Evolutionary conservation across 2,888 invertebrate genomes (phyloP), one percentile per base, ranked within the genome.

Genomic region (Corbicula japonica): DNA sequence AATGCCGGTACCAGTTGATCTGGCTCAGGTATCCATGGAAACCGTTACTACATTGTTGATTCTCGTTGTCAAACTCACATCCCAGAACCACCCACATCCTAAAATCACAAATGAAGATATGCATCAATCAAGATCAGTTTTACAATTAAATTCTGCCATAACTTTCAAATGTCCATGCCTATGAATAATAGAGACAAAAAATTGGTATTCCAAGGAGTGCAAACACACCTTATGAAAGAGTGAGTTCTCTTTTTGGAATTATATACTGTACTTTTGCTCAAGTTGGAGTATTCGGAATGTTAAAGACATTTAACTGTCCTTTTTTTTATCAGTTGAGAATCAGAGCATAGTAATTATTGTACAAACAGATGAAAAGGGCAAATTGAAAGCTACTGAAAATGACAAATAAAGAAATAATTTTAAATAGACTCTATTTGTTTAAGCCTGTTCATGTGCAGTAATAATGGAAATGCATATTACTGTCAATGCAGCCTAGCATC

Each of bases 11-110:
- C 41, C 87, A 73, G 56, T 87, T 86, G 18, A 90, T 72, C 74
- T 88, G 88, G 63, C 89, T 90, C 44, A 91, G 54, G 77, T 85
- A 88, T 6, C 91, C 90, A 54, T 83, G 79, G 72, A 90, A 91
- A 26, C 87, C 89, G 32, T 83, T 34, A 12, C 69, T 74, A 32
- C 68, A 66, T 38, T 44, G n/a, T n/a, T n/a, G 74, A 0, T 62
- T 56, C 5, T 34, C 44, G 8, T 73, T 63, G 66, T 89, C 78
- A 75, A 87, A 89, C 44, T 80, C 73, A 61, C 84, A 84, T n/a
- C 91, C 91, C 10, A 91, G 77, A 21, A 86, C 84, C 5, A 86
- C 60, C 89, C 89, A 89, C 12, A 86, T 50, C 65, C 90, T 90
- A 78, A 12, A 79, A 73, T 60, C 30, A 32, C 5, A 58, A 23